A percentile compares a stretch with the other conserved stretches of the same genome.
phyloP scores from a whole-genome alignment of 2,113 vertebrate species.

The Puma concolor region DNA sequence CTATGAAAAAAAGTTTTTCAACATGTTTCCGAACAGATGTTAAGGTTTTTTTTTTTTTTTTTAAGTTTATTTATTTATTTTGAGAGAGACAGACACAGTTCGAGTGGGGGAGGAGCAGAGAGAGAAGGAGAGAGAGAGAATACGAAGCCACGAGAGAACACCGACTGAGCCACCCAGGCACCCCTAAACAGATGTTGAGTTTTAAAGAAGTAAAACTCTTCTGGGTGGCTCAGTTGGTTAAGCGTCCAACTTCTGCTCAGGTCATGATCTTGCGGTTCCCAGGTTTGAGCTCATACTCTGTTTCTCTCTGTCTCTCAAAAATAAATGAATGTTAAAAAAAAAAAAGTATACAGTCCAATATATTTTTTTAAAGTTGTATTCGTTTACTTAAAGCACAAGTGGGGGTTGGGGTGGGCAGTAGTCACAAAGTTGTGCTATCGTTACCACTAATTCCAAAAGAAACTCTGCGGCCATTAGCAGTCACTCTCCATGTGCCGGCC shows the following conservation, averaged over 20 bases:
- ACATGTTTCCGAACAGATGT: neutral
- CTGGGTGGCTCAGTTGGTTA: neutral
- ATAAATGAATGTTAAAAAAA: too few relatives aligned
- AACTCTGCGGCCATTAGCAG: neutral
- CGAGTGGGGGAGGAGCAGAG: too few relatives aligned
- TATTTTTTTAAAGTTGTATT: too few relatives aligned
- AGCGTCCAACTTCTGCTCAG: neutral
- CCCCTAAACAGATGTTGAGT: neutral
- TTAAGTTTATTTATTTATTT: too few relatives aligned
- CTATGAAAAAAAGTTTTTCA: neutral
- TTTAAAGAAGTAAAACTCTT: neutral
- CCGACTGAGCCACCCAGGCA: too few relatives aligned
- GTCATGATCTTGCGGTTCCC: neutral
- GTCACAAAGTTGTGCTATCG: neutral
- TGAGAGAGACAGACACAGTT: too few relatives aligned
- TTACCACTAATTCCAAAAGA: neutral
- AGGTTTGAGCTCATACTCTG: too few relatives aligned
- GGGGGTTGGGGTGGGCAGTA: too few relatives aligned
- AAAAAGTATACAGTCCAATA: neutral
- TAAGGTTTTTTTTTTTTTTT: neutral
- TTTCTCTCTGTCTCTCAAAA: too few relatives aligned
- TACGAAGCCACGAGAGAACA: too few relatives aligned
- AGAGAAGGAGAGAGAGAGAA: too few relatives aligned
- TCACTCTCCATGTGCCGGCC: neutral
- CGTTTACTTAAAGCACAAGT: too few relatives aligned